Evolutionary conservation across 53 echinoderm and acorn worm species (phyloP), one percentile per base, ranked within the genome.

Genomic region (Holothuria scabra): DNA sequence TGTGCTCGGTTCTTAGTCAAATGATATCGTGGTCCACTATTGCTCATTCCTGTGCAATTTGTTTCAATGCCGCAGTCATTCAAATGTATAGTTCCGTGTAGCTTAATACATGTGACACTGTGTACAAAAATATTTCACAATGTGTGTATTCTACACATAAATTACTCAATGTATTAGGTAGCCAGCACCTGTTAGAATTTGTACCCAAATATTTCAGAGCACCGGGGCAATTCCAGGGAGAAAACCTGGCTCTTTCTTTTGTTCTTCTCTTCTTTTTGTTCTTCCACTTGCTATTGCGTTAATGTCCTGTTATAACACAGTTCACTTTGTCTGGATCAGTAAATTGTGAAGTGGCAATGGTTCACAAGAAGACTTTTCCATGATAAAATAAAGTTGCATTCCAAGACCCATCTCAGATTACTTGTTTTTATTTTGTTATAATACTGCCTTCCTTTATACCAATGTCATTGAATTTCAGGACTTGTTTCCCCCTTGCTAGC

Each of bases 381-480:
- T 67, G 28, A 9, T 67, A 30, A 67, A 67, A 67, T 67, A 67
- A 33, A 72, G 52, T 72, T 72, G 22, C 72, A 72, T 72, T 72
- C 72, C 28, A 46, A 48, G 8, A 72, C 72, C 44, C 72, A 72
- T 72, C 72, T 72, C 72, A 44, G 46, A 44, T 72, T 46, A 28
- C 72, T 48, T 72, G 44, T 72, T 72, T 25, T 35, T 72, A 72
- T 72, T 72, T 72, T 72, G 31, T 30, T 21, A 21, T 25, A 72
- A 72, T 46, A 72, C 52, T 44, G 72, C 72, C 72, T 44, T 72
- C 26, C 22, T 30, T 72, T 72, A 46, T 46, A 25, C 72, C 44
- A 12, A 23, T 35, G 72, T 72, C 46, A 44, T 72, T 46, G 72
- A 48, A 72, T 72, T 72, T 72, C 72, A 72, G 48, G 48, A 72